These are phyloP conservation scores for Zaprionus lineosus DNA, from an alignment of 2,888 invertebrate species.

Conservation along the genomic window DNA sequence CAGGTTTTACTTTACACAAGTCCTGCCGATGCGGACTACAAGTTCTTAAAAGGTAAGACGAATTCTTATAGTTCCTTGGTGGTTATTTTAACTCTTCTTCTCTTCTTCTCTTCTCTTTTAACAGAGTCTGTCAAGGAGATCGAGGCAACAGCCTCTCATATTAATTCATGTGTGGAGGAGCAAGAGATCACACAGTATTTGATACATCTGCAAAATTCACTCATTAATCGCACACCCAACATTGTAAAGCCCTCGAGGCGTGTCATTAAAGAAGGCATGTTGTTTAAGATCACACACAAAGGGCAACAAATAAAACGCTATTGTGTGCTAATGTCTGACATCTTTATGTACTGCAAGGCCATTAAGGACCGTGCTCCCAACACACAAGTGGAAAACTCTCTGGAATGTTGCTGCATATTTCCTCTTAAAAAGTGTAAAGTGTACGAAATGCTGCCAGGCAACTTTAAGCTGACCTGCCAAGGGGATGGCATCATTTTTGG, in stretches of 20 bases:
- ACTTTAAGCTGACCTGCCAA: slow-evolving; percentile 86
- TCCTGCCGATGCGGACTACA: slow-evolving; percentile 85
- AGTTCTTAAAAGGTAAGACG: slow-evolving; percentile 83
- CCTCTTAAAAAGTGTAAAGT: slow-evolving; percentile 88
- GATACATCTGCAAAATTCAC: slow-evolving; percentile 86
- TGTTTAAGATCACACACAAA: slow-evolving; percentile 85
- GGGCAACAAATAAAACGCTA: slow-evolving; percentile 85
- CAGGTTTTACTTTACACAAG: slow-evolving; percentile 87
- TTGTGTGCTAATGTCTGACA: slow-evolving; percentile 89
- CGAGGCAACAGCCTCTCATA: slow-evolving; percentile 87
- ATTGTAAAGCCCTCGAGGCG: slow-evolving; percentile 87
- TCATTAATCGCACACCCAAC: slow-evolving; percentile 86
- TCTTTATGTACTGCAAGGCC: slow-evolving; percentile 89
- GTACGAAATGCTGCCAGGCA: slow-evolving; percentile 84
- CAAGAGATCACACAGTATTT: slow-evolving; percentile 89
- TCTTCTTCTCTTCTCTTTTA: neutral
- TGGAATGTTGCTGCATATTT: slow-evolving; percentile 87
- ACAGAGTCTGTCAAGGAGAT: slow-evolving; percentile 87
- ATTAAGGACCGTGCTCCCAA: slow-evolving; percentile 83
- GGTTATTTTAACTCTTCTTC: too few relatives aligned
- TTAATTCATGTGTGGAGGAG: slow-evolving; percentile 88
- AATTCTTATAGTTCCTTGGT: too few relatives aligned
- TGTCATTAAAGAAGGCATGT: slow-evolving; percentile 87
- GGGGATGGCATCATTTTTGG: slow-evolving; percentile 85
- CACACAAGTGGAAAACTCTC: slow-evolving; percentile 85